Percentiles rank a stretch among this genome's conserved stretches.
Conservation (phyloP, 2,888 invertebrate species). For the Gymnosoma rotundatum region DNA sequence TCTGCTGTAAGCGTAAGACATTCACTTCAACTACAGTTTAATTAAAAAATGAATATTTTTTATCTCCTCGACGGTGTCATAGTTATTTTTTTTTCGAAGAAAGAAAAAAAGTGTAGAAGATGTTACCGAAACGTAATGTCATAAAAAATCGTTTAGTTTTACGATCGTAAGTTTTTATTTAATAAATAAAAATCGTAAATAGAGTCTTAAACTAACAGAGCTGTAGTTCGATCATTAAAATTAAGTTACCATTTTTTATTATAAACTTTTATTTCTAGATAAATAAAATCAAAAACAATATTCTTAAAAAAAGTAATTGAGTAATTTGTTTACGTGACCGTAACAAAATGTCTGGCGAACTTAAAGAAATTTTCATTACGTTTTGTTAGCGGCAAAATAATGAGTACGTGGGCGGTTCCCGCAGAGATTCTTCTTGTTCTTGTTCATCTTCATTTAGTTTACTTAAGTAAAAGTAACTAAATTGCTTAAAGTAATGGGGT, state of each 20-base stretch:
- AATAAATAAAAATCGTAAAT: constrained; percentile 23
- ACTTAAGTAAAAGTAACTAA: no score
- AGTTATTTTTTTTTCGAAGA: no score
- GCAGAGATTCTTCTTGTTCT: no score
- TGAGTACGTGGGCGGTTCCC: not conserved
- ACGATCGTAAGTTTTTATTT: constrained; percentile 45
- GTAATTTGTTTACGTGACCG: constrained; percentile 71
- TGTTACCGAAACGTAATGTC: constrained; percentile 29
- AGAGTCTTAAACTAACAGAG: constrained; percentile 38
- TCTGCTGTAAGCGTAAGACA: no score
- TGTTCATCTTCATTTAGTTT: not conserved
- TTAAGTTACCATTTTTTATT: constrained; percentile 34
- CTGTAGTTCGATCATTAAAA: constrained; percentile 41
- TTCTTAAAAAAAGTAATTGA: constrained; percentile 52
- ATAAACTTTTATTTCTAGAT: not conserved
- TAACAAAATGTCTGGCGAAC: constrained; percentile 69
- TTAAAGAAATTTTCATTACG: not conserved
- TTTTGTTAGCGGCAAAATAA: constrained; percentile 5
- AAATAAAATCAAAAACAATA: not conserved
- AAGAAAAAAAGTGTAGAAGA: not conserved
- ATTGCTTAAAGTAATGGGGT: no score
- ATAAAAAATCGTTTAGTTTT: constrained; percentile 39
- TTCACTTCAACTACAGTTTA: no score
- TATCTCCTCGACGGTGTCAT: no score
- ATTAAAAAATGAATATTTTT: no score